phyloP scores from a whole-genome alignment of 2,113 vertebrate species.

The Microtus ochrogaster region DNA sequence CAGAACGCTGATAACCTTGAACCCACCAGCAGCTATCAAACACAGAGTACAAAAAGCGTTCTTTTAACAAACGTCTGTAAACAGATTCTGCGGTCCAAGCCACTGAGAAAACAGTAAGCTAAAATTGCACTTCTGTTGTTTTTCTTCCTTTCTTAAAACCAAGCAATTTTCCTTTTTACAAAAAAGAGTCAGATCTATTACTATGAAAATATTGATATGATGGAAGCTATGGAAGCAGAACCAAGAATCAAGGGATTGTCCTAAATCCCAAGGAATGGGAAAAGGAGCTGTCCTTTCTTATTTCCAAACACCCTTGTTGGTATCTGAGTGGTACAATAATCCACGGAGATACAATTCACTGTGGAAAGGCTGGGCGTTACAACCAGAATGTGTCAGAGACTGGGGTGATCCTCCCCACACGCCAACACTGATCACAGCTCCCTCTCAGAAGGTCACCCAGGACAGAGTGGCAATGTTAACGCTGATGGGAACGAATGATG shows the following conservation, averaged over 20 bases:
- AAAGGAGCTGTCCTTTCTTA: neutral
- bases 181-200: neutral
- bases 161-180: neutral
- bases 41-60: neutral
- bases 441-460: neutral
- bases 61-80: neutral
- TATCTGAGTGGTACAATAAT: neutral
- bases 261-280: neutral
- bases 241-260: neutral
- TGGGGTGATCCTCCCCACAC: neutral
- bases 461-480: neutral
- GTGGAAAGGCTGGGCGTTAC: neutral
- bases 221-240: neutral
- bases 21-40: neutral
- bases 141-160: conserved; percentile 30
- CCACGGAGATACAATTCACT: no score
- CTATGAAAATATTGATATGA: neutral
- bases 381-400: neutral
- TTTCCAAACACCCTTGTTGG: neutral
- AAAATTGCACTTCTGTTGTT: neutral
- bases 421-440: neutral
- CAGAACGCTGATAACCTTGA: neutral
- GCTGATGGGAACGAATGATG: conserved; percentile 2
- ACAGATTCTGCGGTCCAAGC: neutral
- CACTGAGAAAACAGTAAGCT: neutral